Evolutionary conservation across 1,140 invertebrate species (phyloP).

Genomic region (Eupristina koningsbergeri): DNA sequence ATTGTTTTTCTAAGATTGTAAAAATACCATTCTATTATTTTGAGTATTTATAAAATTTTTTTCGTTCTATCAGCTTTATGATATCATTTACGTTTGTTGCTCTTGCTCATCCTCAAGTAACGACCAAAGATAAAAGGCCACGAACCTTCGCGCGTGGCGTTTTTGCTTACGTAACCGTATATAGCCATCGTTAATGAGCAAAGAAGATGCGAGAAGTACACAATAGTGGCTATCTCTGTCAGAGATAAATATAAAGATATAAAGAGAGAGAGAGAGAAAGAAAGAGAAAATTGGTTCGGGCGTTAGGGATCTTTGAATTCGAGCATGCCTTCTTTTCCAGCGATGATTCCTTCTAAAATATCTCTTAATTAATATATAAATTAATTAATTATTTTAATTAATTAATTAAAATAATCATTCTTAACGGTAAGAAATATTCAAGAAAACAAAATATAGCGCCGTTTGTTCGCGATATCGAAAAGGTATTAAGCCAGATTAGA

Average conservation of each 20-base stretch:
- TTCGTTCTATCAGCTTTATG: neutral
- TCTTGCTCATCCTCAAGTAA: neutral
- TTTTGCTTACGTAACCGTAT: conserved; percentile 24
- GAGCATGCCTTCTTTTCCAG: neutral
- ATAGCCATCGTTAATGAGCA: conserved; percentile 17
- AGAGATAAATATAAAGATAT: no score
- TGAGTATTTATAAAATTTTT: neutral
- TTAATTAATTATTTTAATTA: no score
- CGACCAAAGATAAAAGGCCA: conserved; percentile 40
- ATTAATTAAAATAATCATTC: neutral
- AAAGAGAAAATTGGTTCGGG: no score
- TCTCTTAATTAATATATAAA: no score
- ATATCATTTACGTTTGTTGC: conserved; percentile 51
- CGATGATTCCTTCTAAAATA: neutral
- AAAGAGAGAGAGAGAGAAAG: no score
- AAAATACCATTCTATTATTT: no score
- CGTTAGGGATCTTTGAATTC: neutral
- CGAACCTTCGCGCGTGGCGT: conserved; percentile 45
- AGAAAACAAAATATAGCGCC: no score
- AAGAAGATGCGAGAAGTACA: neutral
- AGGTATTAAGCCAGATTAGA: no score
- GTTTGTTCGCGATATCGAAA: no score
- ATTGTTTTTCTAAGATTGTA: no score
- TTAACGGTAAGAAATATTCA: neutral
- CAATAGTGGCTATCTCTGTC: neutral